Evolutionary conservation across 2,888 invertebrate species (phyloP).

Genomic region (Prosapia bicincta): DNA sequence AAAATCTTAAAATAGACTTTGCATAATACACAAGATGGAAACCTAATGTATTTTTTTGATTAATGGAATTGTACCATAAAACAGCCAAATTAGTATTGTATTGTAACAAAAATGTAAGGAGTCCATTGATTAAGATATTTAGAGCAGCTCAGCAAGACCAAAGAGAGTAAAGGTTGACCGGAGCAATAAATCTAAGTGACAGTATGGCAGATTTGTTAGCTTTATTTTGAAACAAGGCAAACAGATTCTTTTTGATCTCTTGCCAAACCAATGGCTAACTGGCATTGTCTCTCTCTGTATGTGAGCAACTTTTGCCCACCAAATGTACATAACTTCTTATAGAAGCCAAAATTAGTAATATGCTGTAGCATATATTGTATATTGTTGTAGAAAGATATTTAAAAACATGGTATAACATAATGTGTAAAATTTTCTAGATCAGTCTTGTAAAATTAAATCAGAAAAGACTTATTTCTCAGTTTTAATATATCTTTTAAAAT

Average conservation of each 20-base stretch:
- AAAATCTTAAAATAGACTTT: no score
- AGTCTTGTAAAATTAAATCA: no score
- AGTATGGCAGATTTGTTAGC: neutral
- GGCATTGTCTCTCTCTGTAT: neutral
- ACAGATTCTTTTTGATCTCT: neutral
- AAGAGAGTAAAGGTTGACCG: neutral
- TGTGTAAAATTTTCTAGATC: no score
- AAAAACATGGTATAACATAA: no score
- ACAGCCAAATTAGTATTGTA: no score
- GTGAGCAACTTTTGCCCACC: neutral
- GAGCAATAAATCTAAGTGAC: neutral
- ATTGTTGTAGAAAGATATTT: no score
- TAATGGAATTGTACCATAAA: no score
- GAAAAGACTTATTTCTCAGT: no score
- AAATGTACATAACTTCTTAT: neutral
- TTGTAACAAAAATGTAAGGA: no score
- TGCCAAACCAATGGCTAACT: neutral
- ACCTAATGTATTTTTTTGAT: no score
- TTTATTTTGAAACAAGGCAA: neutral
- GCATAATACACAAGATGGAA: no score
- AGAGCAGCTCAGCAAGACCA: neutral
- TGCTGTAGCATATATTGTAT: neutral
- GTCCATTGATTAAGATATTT: neutral
- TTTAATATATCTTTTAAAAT: no score
- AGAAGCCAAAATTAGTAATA: neutral